phyloP scores from a whole-genome alignment of 64 coral and sea anemone species.

The Platygyra sinensis region DNA sequence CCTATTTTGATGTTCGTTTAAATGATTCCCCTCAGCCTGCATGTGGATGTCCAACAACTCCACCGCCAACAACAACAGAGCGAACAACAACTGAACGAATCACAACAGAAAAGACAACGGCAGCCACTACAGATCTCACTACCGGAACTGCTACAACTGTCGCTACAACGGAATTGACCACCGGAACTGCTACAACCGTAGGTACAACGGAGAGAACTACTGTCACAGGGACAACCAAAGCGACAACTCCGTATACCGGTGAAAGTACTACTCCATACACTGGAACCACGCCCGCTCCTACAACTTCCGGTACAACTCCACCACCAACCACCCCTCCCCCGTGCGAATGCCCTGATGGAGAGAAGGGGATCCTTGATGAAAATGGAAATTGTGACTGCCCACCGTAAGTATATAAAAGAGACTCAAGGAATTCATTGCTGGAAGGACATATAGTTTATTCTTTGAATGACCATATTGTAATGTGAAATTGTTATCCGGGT shows the following conservation, averaged over 20 bases:
- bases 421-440: not conserved
- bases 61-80: not conserved
- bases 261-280: conserved; percentile 24
- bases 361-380: conserved; percentile 2
- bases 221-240: not conserved
- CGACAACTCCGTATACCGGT: not conserved
- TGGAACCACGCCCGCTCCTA: conserved; percentile 21
- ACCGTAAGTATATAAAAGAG: conserved; percentile 39
- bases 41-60: conserved; percentile 33
- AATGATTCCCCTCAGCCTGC: not conserved
- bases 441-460: not conserved
- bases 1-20: too few species aligned
- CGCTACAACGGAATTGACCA: not conserved
- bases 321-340: conserved; percentile 31
- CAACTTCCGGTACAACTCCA: not conserved
- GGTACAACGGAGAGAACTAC: not conserved
- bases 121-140: not conserved
- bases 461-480: not conserved
- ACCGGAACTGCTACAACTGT: not conserved
- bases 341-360: conserved; percentile 57
- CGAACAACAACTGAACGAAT: not conserved
- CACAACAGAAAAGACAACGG: not conserved
- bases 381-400: conserved; percentile 50
- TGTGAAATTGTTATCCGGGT: too few species aligned
- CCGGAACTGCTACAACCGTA: not conserved